Percentiles rank a stretch among this genome's conserved stretches.
phyloP scores from a whole-genome alignment of 1,140 invertebrate species.

The Drosophila takahashii region DNA sequence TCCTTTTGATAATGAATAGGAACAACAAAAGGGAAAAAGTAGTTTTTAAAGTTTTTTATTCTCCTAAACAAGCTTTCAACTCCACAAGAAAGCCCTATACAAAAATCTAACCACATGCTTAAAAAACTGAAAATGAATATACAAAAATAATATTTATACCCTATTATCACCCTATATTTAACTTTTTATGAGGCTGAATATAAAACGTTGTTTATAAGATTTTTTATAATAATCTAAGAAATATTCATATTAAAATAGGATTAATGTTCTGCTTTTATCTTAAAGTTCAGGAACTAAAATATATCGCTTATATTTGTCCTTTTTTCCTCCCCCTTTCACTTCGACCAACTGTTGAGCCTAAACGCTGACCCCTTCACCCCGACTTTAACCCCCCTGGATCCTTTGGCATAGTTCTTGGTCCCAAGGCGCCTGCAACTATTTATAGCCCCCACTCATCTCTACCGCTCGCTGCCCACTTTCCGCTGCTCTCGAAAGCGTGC shows the following conservation, averaged over 20 bases:
- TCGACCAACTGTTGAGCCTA: conserved; percentile 42
- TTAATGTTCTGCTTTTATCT: background rate
- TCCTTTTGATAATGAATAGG: background rate
- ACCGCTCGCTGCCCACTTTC: conserved; percentile 50
- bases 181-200: no score
- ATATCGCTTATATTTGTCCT: background rate
- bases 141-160: no score
- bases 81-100: no score
- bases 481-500: conserved; percentile 53
- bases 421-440: conserved; percentile 71
- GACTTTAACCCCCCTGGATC: conserved; percentile 34
- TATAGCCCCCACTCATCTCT: conserved; percentile 54
- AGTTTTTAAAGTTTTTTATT: no score
- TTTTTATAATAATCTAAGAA: no score
- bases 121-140: no score
- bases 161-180: no score
- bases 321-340: background rate
- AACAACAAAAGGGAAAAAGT: no score
- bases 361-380: conserved; percentile 22
- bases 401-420: conserved; percentile 69
- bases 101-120: no score
- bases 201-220: no score
- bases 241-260: background rate
- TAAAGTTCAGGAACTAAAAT: background rate
- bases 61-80: no score